Conservation (phyloP, 1,140 invertebrate genomes). For the Teleogryllus occipitalis region DNA sequence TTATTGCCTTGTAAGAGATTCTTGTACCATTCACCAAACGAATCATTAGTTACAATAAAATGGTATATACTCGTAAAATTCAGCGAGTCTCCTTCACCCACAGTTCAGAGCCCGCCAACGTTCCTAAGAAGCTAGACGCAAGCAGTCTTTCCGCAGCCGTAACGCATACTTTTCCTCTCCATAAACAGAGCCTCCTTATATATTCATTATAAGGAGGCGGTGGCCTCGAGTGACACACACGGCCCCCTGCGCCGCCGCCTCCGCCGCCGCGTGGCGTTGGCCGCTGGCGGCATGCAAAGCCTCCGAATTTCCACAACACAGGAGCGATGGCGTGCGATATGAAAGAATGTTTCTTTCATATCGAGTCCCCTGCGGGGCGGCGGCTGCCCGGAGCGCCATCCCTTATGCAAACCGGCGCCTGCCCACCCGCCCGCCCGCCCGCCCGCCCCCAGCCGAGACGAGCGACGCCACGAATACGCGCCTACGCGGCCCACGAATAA, state of each 20-base stretch:
- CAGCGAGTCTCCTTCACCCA: too few relatives aligned
- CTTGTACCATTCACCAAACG: too few relatives aligned
- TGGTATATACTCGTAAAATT: too few relatives aligned
- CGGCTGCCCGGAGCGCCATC: neutral
- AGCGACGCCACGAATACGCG: neutral
- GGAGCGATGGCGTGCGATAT: neutral
- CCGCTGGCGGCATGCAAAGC: neutral
- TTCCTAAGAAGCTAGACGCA: too few relatives aligned
- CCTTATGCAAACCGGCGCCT: neutral
- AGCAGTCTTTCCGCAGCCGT: too few relatives aligned
- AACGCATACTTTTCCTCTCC: neutral
- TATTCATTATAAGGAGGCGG: neutral
- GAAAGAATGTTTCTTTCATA: conserved; percentile 5
- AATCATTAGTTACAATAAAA: too few relatives aligned
- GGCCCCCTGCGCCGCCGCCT: neutral
- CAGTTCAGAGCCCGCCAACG: too few relatives aligned
- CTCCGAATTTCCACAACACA: neutral
- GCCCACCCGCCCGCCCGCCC: too few relatives aligned
- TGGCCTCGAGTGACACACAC: neutral
- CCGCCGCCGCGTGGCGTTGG: neutral
- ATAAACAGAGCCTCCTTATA: neutral
- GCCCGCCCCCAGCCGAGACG: too few relatives aligned
- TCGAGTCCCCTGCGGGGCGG: neutral
- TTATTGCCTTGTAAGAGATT: too few relatives aligned
- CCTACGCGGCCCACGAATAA: neutral